phyloP scores from a whole-genome alignment of 2,113 vertebrate species.

The Lonchura striata region DNA sequence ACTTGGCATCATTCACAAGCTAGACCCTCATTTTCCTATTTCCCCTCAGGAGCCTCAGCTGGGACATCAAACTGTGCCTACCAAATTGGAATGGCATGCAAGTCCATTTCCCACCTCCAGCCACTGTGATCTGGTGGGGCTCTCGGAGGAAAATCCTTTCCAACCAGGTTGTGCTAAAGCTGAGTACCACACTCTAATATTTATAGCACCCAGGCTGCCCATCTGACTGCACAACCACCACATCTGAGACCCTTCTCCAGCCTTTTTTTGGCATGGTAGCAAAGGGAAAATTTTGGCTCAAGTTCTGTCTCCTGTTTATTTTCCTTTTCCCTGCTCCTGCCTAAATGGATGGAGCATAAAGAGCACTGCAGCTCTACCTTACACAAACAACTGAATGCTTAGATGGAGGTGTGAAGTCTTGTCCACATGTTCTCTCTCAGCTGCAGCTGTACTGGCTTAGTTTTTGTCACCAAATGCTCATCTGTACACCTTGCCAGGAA shows the following conservation, averaged over 20 bases:
- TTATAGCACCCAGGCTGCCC: background rate
- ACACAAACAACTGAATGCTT: background rate
- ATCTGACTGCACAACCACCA: background rate
- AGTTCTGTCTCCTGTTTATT: background rate
- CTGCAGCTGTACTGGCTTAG: conserved; percentile 18
- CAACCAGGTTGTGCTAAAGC: background rate
- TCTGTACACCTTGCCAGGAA: background rate
- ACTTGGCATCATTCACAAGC: background rate
- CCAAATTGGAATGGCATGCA: background rate
- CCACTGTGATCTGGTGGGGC: background rate
- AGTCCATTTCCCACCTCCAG: background rate
- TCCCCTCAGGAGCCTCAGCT: conserved; percentile 43
- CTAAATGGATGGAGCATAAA: background rate
- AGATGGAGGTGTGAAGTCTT: background rate
- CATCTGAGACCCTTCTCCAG: background rate
- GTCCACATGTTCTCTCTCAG: background rate
- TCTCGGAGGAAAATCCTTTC: background rate
- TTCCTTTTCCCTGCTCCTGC: background rate
- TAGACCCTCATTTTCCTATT: background rate
- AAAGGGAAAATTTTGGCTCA: conserved; percentile 10
- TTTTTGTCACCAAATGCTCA: background rate
- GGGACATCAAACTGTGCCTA: conserved; percentile 3
- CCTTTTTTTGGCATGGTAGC: background rate
- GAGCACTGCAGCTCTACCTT: background rate
- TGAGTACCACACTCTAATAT: background rate